Percentiles rank a stretch among this genome's conserved stretches.
Evolutionary conservation across 2,113 vertebrate genomes (phyloP).

Genomic region (Pelecanus crispus): DNA sequence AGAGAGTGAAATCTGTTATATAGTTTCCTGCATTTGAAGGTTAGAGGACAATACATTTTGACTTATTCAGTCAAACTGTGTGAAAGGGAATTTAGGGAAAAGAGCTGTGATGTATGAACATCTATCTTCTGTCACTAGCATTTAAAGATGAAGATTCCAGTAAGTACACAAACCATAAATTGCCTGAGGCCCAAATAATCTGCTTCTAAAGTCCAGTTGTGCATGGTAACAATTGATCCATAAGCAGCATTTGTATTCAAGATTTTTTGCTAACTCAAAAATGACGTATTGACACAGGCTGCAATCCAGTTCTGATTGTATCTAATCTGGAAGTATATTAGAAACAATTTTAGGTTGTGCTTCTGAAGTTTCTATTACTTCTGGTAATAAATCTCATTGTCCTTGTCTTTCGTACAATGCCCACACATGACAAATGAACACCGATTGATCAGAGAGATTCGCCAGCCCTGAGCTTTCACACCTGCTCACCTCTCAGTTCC

Average conservation of each 20-base stretch:
- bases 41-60: background rate
- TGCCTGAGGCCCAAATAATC: background rate
- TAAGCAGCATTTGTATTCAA: background rate
- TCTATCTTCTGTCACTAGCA: background rate
- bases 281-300: background rate
- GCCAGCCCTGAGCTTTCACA: background rate
- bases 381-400: constrained; percentile 7
- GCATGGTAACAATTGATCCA: background rate
- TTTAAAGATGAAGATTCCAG: background rate
- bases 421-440: background rate
- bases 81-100: background rate
- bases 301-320: background rate
- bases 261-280: background rate
- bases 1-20: background rate
- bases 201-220: background rate
- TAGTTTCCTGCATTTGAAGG: background rate
- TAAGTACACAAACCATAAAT: background rate
- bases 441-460: background rate
- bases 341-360: background rate
- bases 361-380: background rate
- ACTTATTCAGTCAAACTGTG: background rate
- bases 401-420: background rate
- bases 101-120: background rate
- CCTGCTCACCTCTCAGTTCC: background rate
- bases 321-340: background rate